Evolutionary conservation across 2,888 invertebrate species (phyloP), one percentile per base, ranked within the genome.

Genomic region (Muscina levida): DNA sequence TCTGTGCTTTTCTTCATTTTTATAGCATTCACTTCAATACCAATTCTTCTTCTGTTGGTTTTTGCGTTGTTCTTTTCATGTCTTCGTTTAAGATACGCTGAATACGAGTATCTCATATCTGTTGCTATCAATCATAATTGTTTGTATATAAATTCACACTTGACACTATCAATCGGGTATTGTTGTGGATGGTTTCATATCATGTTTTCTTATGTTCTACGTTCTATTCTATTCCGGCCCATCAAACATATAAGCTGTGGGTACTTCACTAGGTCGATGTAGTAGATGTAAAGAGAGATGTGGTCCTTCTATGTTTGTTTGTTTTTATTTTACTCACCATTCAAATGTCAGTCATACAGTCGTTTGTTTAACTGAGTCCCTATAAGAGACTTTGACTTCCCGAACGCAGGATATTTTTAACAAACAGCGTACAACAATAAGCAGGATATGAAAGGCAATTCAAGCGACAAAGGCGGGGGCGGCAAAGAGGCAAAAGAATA

Each of bases 101-200:
- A n/a, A n/a, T n/a, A n/a, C n/a, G n/a, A n/a, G n/a, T n/a, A n/a
- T 39, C 10, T 57, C 39, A 42, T 77, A 70, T 70, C 72, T 70
- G 37, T 57, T 67, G 71, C 62, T 66, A 81, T 77, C 77, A 73
- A 77, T 81, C 80, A 81, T 81, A 77, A 74, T 81, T 77, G 67
- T 77, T 80, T 77, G 74, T 77, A 46, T 73, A 77, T 19, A 81
- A 74, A 77, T 74, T 77, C 71, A 74, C 39, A 74, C 67, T 74
- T 77, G 74, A 72, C 73, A 77, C 67, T 81, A 77, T 74, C 71
- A 67, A 72, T 53, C 37, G 44, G 26, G 37, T 51, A 59, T 24
- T 56, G 53, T 39, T 42, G n/a, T 39, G 22, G 59, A 4, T 26
- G n/a, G 11, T 74, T 15, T 67, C 15, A 37, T 74, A 15, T 67